Base-by-base conservation (phyloP, 1,140 invertebrate genomes). In the Procambarus virginalis region DNA sequence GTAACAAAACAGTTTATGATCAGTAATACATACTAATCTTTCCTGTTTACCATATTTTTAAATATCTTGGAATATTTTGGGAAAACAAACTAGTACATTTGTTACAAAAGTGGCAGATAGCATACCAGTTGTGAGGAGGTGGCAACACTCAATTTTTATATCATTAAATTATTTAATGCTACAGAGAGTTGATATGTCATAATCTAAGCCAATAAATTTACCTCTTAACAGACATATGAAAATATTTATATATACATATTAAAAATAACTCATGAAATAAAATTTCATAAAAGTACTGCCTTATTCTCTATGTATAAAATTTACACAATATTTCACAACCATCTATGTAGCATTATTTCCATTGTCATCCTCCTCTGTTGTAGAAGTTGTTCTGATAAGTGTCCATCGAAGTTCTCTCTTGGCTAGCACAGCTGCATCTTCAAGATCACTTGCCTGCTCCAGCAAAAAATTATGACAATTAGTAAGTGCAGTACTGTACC, bases 351-450 rank as follows among this genome's bases (percentile, higher is more conserved):
- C 68, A 73, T 34, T 73, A 51, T 84, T 84, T 55, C 78, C 78
- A 34, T 81, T 81, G 48, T 90, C 88, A 60, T 90, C 88, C n/a
- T 90, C 88, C n/a, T 90, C 88, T 8, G 81, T 70, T 45, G 78
- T 81, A 20, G 88, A 90, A 55, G 75, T 64, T 45, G 82, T 79
- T 78, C 88, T 77, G 20, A 90, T 17, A 6, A 84, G 51, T 34
- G 88, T 80, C 88, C 88, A 90, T 34, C 46, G 46, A 48, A 90
- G 76, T 22, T 90, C 88, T 73, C 75, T 79, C 75, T 49, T 79
- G 5, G 78, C 46, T 58, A 85, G 75, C 22, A 46, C 82, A 10
- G 81, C 22, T 46, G 82, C 82, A 46, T 85, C 83, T 82, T 84
- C 82, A 8, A 84, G 60, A 48, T 90, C 88, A 85, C 81, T 73